Base-by-base conservation (phyloP, 2,113 vertebrate genomes). In the Marmota monax region DNA sequence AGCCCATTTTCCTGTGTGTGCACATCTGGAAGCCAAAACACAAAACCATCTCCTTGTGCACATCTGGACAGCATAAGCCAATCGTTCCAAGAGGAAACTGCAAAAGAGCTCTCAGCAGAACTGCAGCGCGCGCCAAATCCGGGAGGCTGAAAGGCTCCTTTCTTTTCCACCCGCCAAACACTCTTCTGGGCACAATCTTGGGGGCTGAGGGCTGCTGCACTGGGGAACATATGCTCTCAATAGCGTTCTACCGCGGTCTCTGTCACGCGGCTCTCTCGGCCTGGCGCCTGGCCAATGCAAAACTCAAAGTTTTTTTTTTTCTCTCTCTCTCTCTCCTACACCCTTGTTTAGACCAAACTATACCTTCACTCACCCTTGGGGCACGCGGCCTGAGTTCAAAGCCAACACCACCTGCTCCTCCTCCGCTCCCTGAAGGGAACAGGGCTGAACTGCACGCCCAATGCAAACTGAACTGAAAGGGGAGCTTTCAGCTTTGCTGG, bases 61-160 rank as follows among this genome's bases (percentile, higher is more conserved):
- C 97, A 97, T 97, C 94, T 97, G 97, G 96, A 96, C 39, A 48
- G 91, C 93, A 95, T 87, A 27, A 94, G 83, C 63, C 37, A 11
- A 78, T 51, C 63, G 0, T 39, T 79, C 70, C 4, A 1, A 90
- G 90, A 96, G 95, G 96, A 96, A 94, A 94, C 96, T 88, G 45
- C 5, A 13, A 67, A 92, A 51, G 14, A 16, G 93, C 91, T 5
- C 84, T 92, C 69, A 42, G 90, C 22, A 69, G n/a, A 88, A 76
- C 20, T 0, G 27, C n/a, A 7, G 72, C 0, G 2, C 53, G 0
- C 76, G 79, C 94, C 51, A 37, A 48, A 18, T 0, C 34, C 74
- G 76, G 84, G 69, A 27, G 51, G 63, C 4, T 97, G 95, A 96
- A 95, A 96, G 91, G 39, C 65, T 88, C 83, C 93, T 97, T 97